Evolutionary conservation across 2,797 vertebrate species (phyloP), one percentile per base, ranked within the genome.

Genomic region (Microctenopoma stevenorrisi): DNA sequence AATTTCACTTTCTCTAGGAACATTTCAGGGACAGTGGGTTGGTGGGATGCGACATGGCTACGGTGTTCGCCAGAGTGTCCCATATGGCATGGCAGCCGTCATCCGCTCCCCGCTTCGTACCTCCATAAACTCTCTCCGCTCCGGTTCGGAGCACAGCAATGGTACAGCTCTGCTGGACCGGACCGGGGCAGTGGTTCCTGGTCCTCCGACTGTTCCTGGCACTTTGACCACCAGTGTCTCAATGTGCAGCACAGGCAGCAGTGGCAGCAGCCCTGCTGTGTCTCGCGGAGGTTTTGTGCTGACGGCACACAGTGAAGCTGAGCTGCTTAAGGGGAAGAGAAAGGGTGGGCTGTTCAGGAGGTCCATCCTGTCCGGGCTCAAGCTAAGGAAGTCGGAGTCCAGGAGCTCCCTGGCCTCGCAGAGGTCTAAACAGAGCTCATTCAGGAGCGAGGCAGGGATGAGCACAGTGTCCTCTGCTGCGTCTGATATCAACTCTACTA

Each of bases 1-100:
- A 33, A 33, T 11, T 18, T 50, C 30, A 70, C 46, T 79, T 22
- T 59, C n/a, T 69, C 4, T 76, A 99, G 98, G 98, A 81, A 99
- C 98, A 0, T 99, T 98, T 92, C 98, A 98, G 94, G 97, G 97
- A 84, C 97, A 99, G 88, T 99, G 98, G 97, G 94, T 95, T 13
- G 97, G 97, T 0, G 98, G 98, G 65, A 98, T 99, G 96, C 96
- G 97, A 1, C 98, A 99, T 46, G 98, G 98, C 68, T 98, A 98
- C 0, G 98, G 98, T 0, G 94, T 98, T 43, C 96, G 98, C 49
- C 98, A 99, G 94, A 99, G 98, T 6, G 98, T 99, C 74, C 98
- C 98, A 4, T 99, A 98, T 2, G 97, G 97, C 89, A 98, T 99
- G 96, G 98, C 98, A 4, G 97, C 97, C 2, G 96, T 98, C 90